Percentiles rank a stretch among this genome's conserved stretches.
Conservation (phyloP, 53 echinoderm and acorn worm genomes). For the Paracentrotus lividus region DNA sequence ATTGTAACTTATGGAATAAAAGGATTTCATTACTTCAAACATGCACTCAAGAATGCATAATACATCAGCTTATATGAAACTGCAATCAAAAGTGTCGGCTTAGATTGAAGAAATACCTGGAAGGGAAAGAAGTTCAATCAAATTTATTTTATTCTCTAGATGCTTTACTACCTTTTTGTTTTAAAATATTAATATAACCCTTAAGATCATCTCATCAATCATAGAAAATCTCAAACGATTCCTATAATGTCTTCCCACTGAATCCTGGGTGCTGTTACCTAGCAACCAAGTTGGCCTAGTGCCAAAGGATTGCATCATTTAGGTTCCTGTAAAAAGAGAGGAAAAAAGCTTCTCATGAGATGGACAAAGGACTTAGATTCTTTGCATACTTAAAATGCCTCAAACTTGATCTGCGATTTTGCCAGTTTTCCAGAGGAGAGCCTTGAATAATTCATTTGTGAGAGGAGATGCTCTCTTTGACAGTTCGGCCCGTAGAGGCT, state of each 20-base stretch:
- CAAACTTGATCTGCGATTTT: background rate
- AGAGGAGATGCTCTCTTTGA: background rate
- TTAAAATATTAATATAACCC: background rate
- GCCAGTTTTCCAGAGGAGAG: background rate
- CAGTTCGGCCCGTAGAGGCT: background rate
- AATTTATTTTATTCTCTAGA: background rate
- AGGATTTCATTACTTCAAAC: background rate
- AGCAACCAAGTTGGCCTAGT: slow-evolving; percentile 7
- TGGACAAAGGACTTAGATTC: background rate
- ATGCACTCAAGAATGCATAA: background rate
- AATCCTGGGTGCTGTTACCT: background rate
- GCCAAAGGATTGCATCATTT: background rate
- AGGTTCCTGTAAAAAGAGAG: background rate
- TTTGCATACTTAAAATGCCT: background rate
- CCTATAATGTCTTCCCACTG: background rate
- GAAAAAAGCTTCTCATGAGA: background rate
- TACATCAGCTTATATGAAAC: background rate
- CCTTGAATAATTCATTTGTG: background rate
- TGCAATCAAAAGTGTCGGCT: too few relatives aligned
- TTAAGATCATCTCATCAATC: background rate
- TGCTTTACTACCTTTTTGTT: background rate
- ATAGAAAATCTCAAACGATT: background rate
- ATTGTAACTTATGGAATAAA: background rate
- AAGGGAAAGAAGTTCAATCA: too few relatives aligned
- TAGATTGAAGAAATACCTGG: too few relatives aligned